Conservation (phyloP, 2,888 invertebrate species). For the Calameuta idolon region DNA sequence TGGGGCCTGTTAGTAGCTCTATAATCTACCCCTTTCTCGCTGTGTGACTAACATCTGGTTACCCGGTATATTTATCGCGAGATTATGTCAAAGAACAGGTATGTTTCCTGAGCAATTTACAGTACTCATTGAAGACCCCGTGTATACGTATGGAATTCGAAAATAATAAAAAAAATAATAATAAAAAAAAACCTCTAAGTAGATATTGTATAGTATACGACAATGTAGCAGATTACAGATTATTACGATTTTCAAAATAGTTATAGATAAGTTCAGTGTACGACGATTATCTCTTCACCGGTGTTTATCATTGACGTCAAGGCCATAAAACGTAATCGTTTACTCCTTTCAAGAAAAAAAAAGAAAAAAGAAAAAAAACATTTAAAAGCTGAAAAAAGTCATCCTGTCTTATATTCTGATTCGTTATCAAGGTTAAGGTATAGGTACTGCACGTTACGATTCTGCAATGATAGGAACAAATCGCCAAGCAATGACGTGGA, state of each 20-base stretch:
- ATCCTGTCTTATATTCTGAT: not conserved
- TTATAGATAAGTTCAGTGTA: not conserved
- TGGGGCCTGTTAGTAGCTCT: not conserved
- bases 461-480: not conserved
- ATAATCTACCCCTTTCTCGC: constrained; percentile 10
- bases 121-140: not conserved
- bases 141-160: not conserved
- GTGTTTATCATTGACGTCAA: not conserved
- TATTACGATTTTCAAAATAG: not conserved
- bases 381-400: not conserved
- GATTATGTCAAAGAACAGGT: constrained; percentile 3
- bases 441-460: not conserved
- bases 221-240: not conserved
- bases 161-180: not conserved
- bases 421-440: not conserved
- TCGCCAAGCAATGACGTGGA: not conserved
- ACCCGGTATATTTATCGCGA: constrained; percentile 37
- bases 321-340: not conserved
- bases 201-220: not conserved
- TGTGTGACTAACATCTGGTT: constrained; percentile 44
- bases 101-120: not conserved
- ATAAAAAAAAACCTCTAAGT: not conserved
- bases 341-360: not conserved
- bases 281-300: not conserved
- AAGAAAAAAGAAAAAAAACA: not conserved